A percentile compares a stretch with the other conserved stretches of the same genome.
Conservation (phyloP, 1,140 invertebrate genomes). For the Camponotus vicinus region DNA sequence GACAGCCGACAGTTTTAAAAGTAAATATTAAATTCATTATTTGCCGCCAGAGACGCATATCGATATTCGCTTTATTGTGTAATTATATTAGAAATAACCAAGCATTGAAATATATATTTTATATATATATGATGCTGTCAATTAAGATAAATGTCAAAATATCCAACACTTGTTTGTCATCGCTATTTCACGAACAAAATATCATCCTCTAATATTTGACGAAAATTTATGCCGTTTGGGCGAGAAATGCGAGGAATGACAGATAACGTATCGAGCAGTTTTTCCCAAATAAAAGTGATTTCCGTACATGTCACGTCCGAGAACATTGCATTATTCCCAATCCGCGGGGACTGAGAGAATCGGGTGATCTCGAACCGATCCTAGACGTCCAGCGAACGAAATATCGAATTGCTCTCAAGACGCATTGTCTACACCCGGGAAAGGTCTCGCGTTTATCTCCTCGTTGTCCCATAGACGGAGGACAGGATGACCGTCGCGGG, state of each 20-base stretch:
- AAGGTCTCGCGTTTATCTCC: slow-evolving; percentile 27
- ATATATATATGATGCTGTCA: not conserved
- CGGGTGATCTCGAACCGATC: slow-evolving; percentile 55
- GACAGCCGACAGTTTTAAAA: slow-evolving; percentile 44
- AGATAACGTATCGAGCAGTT: slow-evolving; percentile 15
- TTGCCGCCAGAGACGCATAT: not conserved
- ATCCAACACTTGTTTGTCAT: slow-evolving; percentile 7
- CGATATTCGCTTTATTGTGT: slow-evolving; percentile 7
- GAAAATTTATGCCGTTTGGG: slow-evolving; percentile 21
- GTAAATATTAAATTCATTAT: slow-evolving; percentile 57
- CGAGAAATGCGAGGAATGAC: not conserved
- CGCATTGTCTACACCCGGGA: slow-evolving; percentile 15
- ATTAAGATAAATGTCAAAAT: slow-evolving; percentile 46
- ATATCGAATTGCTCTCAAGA: slow-evolving; percentile 64
- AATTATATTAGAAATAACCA: slow-evolving; percentile 26
- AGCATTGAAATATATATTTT: too few species aligned
- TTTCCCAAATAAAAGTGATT: slow-evolving; percentile 59
- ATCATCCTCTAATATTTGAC: slow-evolving; percentile 1
- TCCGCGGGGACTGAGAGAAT: slow-evolving; percentile 7
- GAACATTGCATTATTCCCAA: slow-evolving; percentile 63
- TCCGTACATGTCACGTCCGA: slow-evolving; percentile 38
- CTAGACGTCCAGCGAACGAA: not conserved
- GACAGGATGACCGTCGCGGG: slow-evolving; percentile 70
- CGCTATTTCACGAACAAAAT: slow-evolving; percentile 14
- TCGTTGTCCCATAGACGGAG: slow-evolving; percentile 24